phyloP scores from a whole-genome alignment of 2,797 vertebrate species.

The Hoplostethus atlanticus region DNA sequence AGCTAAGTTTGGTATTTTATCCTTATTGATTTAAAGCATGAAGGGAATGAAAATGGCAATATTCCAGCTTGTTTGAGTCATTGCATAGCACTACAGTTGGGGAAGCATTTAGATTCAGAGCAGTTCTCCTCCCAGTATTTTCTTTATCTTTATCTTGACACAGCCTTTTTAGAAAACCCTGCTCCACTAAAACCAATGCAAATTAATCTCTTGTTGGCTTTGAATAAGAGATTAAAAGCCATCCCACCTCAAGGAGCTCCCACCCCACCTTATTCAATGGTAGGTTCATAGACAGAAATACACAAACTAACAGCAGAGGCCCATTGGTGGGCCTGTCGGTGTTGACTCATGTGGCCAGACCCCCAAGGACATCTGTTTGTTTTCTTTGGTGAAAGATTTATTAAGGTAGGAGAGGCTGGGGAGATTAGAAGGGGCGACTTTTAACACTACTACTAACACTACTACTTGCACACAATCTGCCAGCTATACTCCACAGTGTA shows the following conservation, averaged over 20 bases:
- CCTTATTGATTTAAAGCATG: conserved; percentile 27
- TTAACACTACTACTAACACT: too few species aligned
- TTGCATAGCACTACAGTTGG: background rate
- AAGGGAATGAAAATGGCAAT: conserved; percentile 5
- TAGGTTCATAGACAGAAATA: too few species aligned
- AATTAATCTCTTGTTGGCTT: background rate
- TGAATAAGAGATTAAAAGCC: too few species aligned
- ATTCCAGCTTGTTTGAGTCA: background rate
- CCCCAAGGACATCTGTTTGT: conserved; percentile 37
- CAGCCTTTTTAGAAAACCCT: background rate
- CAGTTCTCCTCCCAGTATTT: background rate
- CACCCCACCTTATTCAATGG: background rate
- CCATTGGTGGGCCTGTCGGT: conserved; percentile 11
- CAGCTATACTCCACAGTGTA: background rate
- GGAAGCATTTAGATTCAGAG: background rate
- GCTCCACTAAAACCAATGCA: background rate
- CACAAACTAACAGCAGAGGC: background rate
- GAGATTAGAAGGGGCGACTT: conserved; percentile 29
- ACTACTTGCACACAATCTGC: background rate
- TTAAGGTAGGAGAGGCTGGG: conserved; percentile 20
- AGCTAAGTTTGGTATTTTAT: conserved; percentile 40
- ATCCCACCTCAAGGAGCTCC: background rate
- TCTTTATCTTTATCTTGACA: background rate
- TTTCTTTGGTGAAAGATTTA: conserved; percentile 56
- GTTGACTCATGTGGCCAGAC: conserved; percentile 32